Evolutionary conservation across 2,113 vertebrate species (phyloP), one percentile per base, ranked within the genome.

Genomic region (Xiphophorus maculatus): DNA sequence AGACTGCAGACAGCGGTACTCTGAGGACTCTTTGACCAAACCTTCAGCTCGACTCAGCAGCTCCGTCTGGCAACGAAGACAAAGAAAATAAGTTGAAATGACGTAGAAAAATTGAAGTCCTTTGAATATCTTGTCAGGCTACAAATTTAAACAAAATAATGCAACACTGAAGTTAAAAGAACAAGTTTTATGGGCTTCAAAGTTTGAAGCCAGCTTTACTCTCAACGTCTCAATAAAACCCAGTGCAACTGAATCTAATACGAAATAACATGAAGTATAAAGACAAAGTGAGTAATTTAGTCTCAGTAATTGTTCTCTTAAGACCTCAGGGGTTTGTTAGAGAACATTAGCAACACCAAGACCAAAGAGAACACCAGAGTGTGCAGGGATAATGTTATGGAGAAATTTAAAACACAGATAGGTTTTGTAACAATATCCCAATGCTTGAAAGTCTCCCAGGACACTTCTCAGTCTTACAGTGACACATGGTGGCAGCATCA

Each of bases 1-100:
- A 0, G 98, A 99, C 91, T 99, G 98, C 87, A 99, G 96, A 82
- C 98, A 99, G 66, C 96, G 96, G 64, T 99, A 99, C 63, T 99
- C 98, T 0, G 97, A 95, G 0, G 96, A 96, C n/a, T 99, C 96
- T 80, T 96, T 97, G 11, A 98, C 97, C 76, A 96, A 86, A 22
- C 96, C 96, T 70, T 98, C 97, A 7, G 98, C 97, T 5, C 96
- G 95, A 62, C 89, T 95, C 72, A 95, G 78, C 81, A 99, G 82
- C 80, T 99, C 97, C 79, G 94, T 86, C 98, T 99, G 80, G 63
- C 44, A 33, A 4, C 11, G 4, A 32, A 29, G 54, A 22, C 40
- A 63, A 12, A 44, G 66, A 5, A 32, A 32, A 29, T 48, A 65
- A 33, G 19, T 3, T n/a, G 6, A 14, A 58, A 25, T 3, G 48